These are phyloP conservation scores for Pomatostomus ruficeps DNA, from an alignment of 2,113 vertebrate genomes.

Conservation along the genomic window DNA sequence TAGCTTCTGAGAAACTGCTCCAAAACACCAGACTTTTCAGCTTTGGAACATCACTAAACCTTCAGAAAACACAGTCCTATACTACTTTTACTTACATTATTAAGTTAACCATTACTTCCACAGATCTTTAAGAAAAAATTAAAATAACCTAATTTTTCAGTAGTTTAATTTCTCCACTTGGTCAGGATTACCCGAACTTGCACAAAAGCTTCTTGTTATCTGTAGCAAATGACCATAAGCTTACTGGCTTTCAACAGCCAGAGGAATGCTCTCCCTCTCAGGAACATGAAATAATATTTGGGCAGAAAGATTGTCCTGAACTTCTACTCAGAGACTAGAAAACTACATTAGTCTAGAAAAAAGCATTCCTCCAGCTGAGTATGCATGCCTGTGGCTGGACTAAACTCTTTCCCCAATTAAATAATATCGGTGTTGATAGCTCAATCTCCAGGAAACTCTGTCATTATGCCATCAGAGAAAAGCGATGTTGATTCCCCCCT, in stretches of 20 bases:
- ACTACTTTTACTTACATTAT: neutral
- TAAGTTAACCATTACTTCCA: neutral
- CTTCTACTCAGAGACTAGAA: neutral
- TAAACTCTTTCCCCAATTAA: neutral
- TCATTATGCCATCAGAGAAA: neutral
- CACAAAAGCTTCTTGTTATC: neutral
- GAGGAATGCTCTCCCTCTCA: neutral
- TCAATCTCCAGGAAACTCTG: neutral
- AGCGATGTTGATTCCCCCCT: neutral
- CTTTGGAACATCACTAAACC: neutral
- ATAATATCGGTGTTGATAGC: neutral
- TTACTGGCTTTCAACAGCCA: neutral
- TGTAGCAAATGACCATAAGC: neutral
- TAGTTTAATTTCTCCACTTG: neutral
- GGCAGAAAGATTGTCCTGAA: neutral
- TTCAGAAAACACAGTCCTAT: neutral
- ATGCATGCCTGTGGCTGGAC: neutral
- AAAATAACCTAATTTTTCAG: neutral
- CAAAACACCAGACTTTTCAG: neutral
- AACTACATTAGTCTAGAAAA: neutral
- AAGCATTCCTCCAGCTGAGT: neutral
- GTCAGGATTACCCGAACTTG: neutral
- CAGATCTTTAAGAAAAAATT: neutral
- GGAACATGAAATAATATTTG: neutral
- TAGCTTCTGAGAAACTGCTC: neutral